Percentiles rank a stretch among this genome's conserved stretches.
Conservation (phyloP, 2,888 invertebrate species). For the Chesias legatella region DNA sequence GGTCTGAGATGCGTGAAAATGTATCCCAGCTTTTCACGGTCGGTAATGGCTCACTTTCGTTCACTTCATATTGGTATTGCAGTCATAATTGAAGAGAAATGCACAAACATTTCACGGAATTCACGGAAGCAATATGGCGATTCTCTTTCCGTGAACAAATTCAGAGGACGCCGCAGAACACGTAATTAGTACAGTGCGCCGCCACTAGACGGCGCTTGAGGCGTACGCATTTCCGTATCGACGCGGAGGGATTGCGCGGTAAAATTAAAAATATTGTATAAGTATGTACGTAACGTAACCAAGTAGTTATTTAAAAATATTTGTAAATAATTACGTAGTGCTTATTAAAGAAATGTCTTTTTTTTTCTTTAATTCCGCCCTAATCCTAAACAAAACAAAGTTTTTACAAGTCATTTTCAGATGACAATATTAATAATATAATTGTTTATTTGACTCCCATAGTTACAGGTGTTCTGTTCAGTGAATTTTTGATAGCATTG, state of each 20-base stretch:
- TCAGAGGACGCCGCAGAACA: conserved; percentile 80
- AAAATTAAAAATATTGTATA: conserved; percentile 16
- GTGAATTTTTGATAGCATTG: too few species aligned
- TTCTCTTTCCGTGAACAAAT: conserved; percentile 78
- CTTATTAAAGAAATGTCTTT: too few species aligned
- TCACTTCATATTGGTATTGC: conserved; percentile 74
- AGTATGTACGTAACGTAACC: too few species aligned
- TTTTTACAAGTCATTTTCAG: too few species aligned
- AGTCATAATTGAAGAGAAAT: conserved; percentile 77
- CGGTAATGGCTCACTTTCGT: conserved; percentile 57
- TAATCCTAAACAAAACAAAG: too few species aligned
- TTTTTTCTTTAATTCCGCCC: too few species aligned
- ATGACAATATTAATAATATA: too few species aligned
- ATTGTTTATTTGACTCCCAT: too few species aligned
- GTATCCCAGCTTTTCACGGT: conserved; percentile 49
- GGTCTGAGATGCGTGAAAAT: conserved; percentile 52
- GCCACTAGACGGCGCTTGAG: conserved; percentile 58
- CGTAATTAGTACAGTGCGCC: conserved; percentile 76
- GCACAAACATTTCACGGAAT: conserved; percentile 72
- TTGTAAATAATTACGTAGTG: too few species aligned
- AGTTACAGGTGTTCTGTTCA: too few species aligned
- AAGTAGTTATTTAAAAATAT: too few species aligned
- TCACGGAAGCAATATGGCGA: conserved; percentile 81
- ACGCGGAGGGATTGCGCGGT: conserved; percentile 49
- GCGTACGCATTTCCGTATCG: conserved; percentile 65